phyloP scores from a whole-genome alignment of 2,888 invertebrate species.

The Phaonia tiefii region DNA sequence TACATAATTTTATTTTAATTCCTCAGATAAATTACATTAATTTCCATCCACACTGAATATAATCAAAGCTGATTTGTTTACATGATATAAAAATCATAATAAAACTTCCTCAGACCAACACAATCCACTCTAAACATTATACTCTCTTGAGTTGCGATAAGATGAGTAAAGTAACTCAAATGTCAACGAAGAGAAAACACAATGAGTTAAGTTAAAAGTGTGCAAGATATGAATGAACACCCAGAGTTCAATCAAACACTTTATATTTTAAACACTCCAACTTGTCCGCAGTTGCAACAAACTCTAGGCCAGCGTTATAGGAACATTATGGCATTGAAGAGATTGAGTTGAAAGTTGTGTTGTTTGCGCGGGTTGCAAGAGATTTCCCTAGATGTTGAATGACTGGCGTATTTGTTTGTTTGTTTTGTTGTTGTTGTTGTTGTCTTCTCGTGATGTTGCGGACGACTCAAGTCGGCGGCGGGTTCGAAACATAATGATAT shows the following conservation, averaged over 20 bases:
- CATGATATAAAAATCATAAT: neutral
- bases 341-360: conserved; percentile 39
- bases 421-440: neutral
- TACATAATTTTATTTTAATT: too few relatives aligned
- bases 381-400: neutral
- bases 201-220: too few relatives aligned
- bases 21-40: too few relatives aligned
- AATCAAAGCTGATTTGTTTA: too few relatives aligned
- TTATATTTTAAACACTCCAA: conserved; percentile 17
- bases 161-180: neutral
- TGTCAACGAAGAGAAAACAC: neutral
- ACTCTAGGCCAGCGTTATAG: conserved; percentile 29
- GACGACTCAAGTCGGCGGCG: neutral
- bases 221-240: neutral
- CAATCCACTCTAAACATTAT: too few relatives aligned
- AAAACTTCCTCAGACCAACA: too few relatives aligned
- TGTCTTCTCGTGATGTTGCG: neutral
- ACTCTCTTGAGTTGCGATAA: neutral
- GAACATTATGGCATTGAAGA: conserved; percentile 4
- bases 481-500: conserved; percentile 41
- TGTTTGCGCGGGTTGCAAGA: neutral
- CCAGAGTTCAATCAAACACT: neutral
- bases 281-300: neutral
- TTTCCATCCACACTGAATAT: too few relatives aligned
- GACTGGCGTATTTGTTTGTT: neutral